Base-by-base conservation (phyloP, 2,888 invertebrate species). In the Oscheius sp. region DNA sequence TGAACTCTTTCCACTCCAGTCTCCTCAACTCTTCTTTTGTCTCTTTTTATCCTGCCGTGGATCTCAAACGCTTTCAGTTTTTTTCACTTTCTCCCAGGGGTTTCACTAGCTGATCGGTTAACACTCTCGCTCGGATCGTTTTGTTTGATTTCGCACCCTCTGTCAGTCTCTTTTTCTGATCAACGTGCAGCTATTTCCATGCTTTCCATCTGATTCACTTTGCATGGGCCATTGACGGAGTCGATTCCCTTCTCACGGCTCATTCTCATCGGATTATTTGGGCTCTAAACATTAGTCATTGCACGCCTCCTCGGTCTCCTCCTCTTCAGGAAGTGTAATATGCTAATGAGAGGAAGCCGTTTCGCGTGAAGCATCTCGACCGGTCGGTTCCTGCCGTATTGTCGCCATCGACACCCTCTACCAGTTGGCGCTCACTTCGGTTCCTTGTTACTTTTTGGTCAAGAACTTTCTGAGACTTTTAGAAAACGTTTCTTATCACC, bases 401-500 rank as follows among this genome's bases (percentile, higher is more conserved):
- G 57, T 57, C 57, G 57, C 25, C 57, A 57, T 37, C 57, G 50
- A 52, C 50, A 34, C 37, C 48, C 48, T 23, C 23, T 57, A 57
- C 57, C 37, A 57, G 57, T 57, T 57, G 34, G n/a, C 52, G 25
- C 25, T 52, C 12, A 27, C 29, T 52, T n/a, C n/a, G 23, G 12
- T 52, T 52, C 5, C 27, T 48, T n/a, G n/a, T n/a, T n/a, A n/a
- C n/a, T n/a, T n/a, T n/a, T n/a, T n/a, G n/a, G n/a, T n/a, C n/a
- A n/a, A n/a, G n/a, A n/a, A n/a, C n/a, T n/a, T n/a, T n/a, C n/a
- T n/a, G n/a, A n/a, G n/a, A n/a, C n/a, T n/a, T n/a, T n/a, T n/a
- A n/a, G n/a, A n/a, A n/a, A n/a, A n/a, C n/a, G n/a, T n/a, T n/a
- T n/a, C n/a, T n/a, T n/a, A n/a, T n/a, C n/a, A n/a, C n/a, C n/a